A percentile compares a stretch with the other conserved stretches of the same genome.
Evolutionary conservation across 2,888 invertebrate genomes (phyloP).

Genomic region (Diarsia dahlii): DNA sequence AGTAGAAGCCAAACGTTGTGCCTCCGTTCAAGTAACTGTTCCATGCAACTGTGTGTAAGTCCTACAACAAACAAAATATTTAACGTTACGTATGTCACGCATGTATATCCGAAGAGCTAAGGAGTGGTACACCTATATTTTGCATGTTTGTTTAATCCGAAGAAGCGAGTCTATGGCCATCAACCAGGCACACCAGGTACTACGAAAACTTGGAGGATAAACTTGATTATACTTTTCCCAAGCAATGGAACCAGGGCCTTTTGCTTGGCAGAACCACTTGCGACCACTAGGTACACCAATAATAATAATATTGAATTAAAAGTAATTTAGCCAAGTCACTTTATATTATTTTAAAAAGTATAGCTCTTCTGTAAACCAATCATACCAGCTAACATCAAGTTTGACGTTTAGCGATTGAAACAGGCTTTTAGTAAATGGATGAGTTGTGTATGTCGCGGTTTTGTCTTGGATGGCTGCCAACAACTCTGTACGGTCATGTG

Average conservation of each 20-base stretch:
- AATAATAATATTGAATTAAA: background rate
- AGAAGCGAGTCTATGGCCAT: background rate
- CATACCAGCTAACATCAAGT: background rate
- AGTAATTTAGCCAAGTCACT: background rate
- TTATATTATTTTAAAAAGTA: too few relatives aligned
- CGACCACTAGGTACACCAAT: background rate
- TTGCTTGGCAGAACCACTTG: background rate
- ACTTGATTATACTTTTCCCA: background rate
- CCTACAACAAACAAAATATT: slow-evolving; percentile 79
- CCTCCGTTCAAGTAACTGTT: slow-evolving; percentile 92
- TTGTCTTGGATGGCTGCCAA: slow-evolving; percentile 17
- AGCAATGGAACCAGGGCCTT: background rate
- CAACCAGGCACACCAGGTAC: background rate
- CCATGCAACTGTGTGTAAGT: slow-evolving; percentile 92
- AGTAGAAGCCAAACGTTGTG: slow-evolving; percentile 92
- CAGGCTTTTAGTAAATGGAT: slow-evolving; percentile 20
- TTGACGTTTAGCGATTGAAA: background rate
- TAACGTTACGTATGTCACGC: background rate
- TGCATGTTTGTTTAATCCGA: background rate
- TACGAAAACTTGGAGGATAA: background rate
- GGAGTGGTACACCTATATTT: background rate
- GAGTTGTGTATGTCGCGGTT: slow-evolving; percentile 12
- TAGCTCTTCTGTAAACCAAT: background rate
- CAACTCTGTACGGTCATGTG: background rate
- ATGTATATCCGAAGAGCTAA: background rate